Percentiles rank a stretch among this genome's conserved stretches.
phyloP scores from a whole-genome alignment of 2,113 vertebrate species.

The Silurus asotus region DNA sequence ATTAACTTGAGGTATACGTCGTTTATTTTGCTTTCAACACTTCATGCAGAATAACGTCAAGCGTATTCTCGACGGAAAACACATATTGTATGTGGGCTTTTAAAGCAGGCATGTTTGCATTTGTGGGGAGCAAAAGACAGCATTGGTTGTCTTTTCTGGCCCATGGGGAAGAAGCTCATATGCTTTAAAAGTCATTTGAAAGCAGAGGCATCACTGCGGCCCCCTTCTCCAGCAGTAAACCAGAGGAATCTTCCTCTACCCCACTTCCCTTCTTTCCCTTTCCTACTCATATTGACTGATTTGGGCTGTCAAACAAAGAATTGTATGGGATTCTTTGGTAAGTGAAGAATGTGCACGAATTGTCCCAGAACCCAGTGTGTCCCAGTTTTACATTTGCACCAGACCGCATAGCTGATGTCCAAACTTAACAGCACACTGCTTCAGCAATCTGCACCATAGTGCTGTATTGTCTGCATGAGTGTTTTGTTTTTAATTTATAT shows the following conservation, averaged over 20 bases:
- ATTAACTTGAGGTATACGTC: not conserved
- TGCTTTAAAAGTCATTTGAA: conserved; percentile 23
- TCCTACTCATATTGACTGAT: conserved; percentile 38
- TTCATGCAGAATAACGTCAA: conserved; percentile 3
- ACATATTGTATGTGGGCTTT: not conserved
- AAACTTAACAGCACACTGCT: conserved; percentile 30
- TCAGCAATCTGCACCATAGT: conserved; percentile 7
- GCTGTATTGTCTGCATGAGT: conserved; percentile 42
- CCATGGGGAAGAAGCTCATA: conserved; percentile 13
- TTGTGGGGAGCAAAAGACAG: conserved; percentile 48
- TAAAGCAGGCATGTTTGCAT: conserved; percentile 7
- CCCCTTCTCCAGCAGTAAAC: conserved; percentile 54
- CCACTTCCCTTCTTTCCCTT: conserved; percentile 17
- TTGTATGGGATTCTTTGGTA: conserved; percentile 77
- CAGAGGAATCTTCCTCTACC: conserved; percentile 38
- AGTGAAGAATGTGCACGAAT: conserved; percentile 70
- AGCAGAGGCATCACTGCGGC: conserved; percentile 45
- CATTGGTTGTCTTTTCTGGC: conserved; percentile 11
- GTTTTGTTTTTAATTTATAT: conserved; percentile 53
- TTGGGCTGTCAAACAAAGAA: conserved; percentile 68
- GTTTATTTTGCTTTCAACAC: conserved; percentile 20
- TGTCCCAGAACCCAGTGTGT: conserved; percentile 55
- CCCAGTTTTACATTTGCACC: conserved; percentile 54
- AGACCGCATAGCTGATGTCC: not conserved
- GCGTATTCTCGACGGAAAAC: not conserved